Percentiles rank a stretch among this genome's conserved stretches.
Conservation (phyloP, 2,113 vertebrate species). For the western clawed frog (Xenopus tropicalis) region UCB_Xtro_10.0 CM004452.2:34366501-34367000, state of each 20-base stretch:
- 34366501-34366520: constrained; percentile 1
- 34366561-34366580: constrained; percentile 3
- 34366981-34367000: constrained; percentile 67
- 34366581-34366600: neutral
- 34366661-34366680: no score
- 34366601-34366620: neutral
- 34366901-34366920: constrained; percentile 88
- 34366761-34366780: no score
- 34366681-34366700: no score
- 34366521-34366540: constrained; percentile 2
- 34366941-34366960: constrained; percentile 97
- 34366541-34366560: constrained; percentile 7
- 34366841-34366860: no score
- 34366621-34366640: neutral
- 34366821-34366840: no score
- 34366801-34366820: no score
- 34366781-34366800: no score
- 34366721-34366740: no score
- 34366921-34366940: constrained; percentile 97
- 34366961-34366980: constrained; percentile 95
- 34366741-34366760: no score
- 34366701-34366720: no score
- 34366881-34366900: constrained; percentile 92
- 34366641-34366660: no score
- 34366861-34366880: constrained; percentile 65